A percentile compares a stretch with the other conserved stretches of the same genome.
Evolutionary conservation across 1,140 invertebrate genomes (phyloP).

Genomic region (Colletes latitarsis): DNA sequence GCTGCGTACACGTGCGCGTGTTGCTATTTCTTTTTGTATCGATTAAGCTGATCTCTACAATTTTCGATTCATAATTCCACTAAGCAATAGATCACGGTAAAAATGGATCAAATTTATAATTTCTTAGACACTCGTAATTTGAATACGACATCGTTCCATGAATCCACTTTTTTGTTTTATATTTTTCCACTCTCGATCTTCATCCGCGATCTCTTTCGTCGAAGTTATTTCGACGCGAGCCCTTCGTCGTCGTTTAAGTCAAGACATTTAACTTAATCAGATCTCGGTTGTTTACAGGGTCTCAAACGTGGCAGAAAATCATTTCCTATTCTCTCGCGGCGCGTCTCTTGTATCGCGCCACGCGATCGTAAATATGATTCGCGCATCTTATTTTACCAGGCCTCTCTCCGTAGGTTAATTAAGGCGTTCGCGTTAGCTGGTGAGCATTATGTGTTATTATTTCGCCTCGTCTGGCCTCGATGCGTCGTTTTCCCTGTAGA

Average conservation of each 20-base stretch:
- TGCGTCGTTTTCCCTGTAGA: not conserved
- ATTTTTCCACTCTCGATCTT: no score
- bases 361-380: not conserved
- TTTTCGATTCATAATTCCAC: no score
- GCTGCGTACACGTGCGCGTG: not conserved
- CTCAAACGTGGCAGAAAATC: slow-evolving; percentile 49
- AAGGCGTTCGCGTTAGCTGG: slow-evolving; percentile 6
- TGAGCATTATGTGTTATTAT: slow-evolving; percentile 9
- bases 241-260: no score
- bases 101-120: no score
- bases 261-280: no score
- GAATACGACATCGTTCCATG: no score
- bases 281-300: slow-evolving; percentile 2
- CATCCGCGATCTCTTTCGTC: not conserved
- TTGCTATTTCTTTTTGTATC: no score
- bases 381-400: slow-evolving; percentile 1
- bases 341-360: not conserved
- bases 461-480: slow-evolving; percentile 3
- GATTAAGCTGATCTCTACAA: no score
- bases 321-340: slow-evolving; percentile 31
- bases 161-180: no score
- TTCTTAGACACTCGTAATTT: no score
- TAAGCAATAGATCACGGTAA: no score
- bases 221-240: not conserved
- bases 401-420: slow-evolving; percentile 1